Evolutionary conservation across 2,797 vertebrate genomes (phyloP).

Genomic region (Cossypha niveicapilla): DNA sequence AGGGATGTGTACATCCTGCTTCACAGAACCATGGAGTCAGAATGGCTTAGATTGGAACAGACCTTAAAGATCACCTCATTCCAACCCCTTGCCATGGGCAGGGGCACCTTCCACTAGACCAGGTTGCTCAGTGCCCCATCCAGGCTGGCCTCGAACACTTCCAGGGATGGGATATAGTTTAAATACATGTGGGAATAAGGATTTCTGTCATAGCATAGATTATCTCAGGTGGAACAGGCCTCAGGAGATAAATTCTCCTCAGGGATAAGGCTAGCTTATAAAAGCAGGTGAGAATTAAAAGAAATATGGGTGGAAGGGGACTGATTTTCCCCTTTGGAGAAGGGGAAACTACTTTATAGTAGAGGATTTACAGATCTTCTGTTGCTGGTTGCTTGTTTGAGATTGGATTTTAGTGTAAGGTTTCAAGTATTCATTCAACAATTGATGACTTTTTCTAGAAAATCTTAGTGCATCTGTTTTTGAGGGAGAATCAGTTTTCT

Average conservation of each 20-base stretch:
- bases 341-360: background rate
- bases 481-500: background rate
- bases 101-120: background rate
- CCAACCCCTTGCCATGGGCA: background rate
- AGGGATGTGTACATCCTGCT: background rate
- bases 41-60: background rate
- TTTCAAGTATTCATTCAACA: background rate
- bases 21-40: background rate
- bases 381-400: background rate
- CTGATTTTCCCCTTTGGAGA: background rate
- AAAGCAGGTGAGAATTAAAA: background rate
- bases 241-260: background rate
- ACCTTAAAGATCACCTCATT: background rate
- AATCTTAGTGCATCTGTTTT: background rate
- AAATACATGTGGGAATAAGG: background rate
- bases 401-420: background rate
- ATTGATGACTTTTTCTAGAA: background rate
- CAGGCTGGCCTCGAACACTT: rapidly evolving
- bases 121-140: background rate
- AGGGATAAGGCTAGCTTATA: background rate
- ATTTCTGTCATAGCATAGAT: background rate
- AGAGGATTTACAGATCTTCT: background rate
- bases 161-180: background rate
- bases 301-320: background rate
- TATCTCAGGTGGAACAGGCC: background rate